These are phyloP conservation scores for Anabacerthia variegaticeps DNA, from an alignment of 2,797 vertebrate genomes.

Conservation along the genomic window DNA sequence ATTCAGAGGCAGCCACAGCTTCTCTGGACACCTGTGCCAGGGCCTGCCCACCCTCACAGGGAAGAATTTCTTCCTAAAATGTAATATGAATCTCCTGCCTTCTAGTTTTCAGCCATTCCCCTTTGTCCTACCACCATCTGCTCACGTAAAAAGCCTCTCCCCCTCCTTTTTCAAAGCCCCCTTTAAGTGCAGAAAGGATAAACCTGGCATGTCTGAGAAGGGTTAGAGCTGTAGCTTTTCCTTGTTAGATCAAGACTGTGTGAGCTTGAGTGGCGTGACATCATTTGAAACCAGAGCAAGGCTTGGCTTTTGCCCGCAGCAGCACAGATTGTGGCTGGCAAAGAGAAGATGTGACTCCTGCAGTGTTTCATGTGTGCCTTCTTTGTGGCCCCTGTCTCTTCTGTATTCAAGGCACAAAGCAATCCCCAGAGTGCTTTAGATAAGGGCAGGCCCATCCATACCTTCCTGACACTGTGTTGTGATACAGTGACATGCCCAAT, in stretches of 20 bases:
- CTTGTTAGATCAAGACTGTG: not conserved
- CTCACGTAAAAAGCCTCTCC: not conserved
- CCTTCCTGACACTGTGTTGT: not conserved
- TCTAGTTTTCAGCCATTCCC: not conserved
- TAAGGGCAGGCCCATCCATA: constrained; percentile 14
- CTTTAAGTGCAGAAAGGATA: not conserved
- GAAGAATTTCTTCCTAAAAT: not conserved
- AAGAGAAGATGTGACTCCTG: not conserved
- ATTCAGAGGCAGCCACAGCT: not conserved
- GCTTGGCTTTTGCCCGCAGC: not conserved
- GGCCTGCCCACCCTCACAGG: fast-evolving
- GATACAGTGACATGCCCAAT: not conserved
- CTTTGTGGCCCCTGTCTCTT: not conserved
- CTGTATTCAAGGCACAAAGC: not conserved
- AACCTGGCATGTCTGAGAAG: not conserved
- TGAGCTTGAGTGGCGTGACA: not conserved
- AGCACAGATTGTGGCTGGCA: not conserved
- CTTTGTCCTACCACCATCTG: not conserved
- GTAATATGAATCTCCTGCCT: not conserved
- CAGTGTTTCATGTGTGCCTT: not conserved
- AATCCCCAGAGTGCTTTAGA: not conserved
- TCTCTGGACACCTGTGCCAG: not conserved
- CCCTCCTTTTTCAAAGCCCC: not conserved
- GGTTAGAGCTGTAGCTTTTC: not conserved
- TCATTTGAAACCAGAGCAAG: not conserved